phyloP scores from a whole-genome alignment of 1,140 invertebrate species.

The Dinoponera quadriceps region DNA sequence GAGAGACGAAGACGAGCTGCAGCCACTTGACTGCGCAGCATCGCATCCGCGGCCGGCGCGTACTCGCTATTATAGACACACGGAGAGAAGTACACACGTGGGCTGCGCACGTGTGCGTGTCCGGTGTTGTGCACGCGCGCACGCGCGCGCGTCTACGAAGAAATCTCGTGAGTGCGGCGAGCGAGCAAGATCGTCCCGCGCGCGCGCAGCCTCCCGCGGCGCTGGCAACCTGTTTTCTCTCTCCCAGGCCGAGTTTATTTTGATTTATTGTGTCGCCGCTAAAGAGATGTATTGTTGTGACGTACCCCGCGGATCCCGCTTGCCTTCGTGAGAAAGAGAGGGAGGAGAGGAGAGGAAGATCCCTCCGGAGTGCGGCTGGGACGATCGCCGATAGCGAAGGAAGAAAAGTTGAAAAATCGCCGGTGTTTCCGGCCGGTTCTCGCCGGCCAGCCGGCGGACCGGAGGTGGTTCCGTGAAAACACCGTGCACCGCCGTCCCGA shows the following conservation, averaged over 20 bases:
- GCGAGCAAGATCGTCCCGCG: slow-evolving; percentile 40
- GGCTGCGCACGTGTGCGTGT: background rate
- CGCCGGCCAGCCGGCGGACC: too few species aligned
- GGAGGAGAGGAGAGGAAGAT: slow-evolving; percentile 1
- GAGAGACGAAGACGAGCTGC: slow-evolving; percentile 10
- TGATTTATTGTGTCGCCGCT: slow-evolving; percentile 83
- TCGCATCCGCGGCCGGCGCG: slow-evolving; percentile 9
- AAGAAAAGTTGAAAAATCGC: slow-evolving; percentile 24
- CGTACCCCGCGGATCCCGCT: slow-evolving; percentile 73
- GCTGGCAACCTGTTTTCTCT: slow-evolving; percentile 81
- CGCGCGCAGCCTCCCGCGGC: slow-evolving; percentile 75
- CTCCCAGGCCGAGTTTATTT: slow-evolving; percentile 79
- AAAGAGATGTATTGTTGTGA: slow-evolving; percentile 83
- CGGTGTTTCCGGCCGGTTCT: background rate
- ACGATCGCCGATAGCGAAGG: slow-evolving; percentile 2
- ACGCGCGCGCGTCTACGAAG: slow-evolving; percentile 4
- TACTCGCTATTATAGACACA: slow-evolving; percentile 17
- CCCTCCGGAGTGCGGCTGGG: slow-evolving; percentile 12
- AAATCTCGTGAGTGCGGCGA: slow-evolving; percentile 8
- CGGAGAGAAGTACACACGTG: background rate
- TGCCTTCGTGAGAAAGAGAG: slow-evolving; percentile 33
- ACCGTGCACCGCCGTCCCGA: too few species aligned
- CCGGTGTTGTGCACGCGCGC: slow-evolving; percentile 2
- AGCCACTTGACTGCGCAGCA: slow-evolving; percentile 33
- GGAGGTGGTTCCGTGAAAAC: background rate